A percentile compares a stretch with the other conserved stretches of the same genome.
Conservation (phyloP, 2,797 vertebrate species). For the Thripadectes ignobilis region DNA sequence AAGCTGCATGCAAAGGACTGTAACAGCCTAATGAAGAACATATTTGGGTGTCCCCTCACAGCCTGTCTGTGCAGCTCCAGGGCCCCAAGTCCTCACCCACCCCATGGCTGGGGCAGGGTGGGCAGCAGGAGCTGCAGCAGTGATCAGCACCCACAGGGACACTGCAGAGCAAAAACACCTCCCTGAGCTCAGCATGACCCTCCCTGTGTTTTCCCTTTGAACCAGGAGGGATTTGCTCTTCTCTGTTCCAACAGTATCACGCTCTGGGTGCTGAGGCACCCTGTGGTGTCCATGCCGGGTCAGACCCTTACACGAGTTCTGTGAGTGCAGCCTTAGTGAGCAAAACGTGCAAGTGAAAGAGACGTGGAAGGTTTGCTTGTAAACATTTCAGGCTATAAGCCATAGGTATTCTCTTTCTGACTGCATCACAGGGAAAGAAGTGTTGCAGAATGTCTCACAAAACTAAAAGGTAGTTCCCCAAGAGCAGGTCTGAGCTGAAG, state of each 20-base stretch:
- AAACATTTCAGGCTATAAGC: accelerated
- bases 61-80: accelerated
- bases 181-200: accelerated
- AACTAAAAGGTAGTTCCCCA: background rate
- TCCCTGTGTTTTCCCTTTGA: accelerated
- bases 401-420: accelerated
- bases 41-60: background rate
- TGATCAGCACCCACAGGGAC: accelerated
- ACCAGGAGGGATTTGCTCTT: background rate
- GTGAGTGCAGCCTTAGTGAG: background rate
- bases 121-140: background rate
- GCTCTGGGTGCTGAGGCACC: background rate
- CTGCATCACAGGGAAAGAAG: background rate
- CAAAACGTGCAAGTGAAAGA: accelerated
- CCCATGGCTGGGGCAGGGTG: background rate
- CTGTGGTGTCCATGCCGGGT: accelerated
- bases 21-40: accelerated
- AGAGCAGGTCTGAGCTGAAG: accelerated
- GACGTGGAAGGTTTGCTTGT: accelerated
- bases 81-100: background rate
- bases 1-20: accelerated
- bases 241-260: background rate
- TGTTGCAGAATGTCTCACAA: accelerated
- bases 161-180: accelerated
- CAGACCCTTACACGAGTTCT: background rate